phyloP scores from a whole-genome alignment of 2,888 invertebrate species.

The Sceliomorpha sp. region DNA sequence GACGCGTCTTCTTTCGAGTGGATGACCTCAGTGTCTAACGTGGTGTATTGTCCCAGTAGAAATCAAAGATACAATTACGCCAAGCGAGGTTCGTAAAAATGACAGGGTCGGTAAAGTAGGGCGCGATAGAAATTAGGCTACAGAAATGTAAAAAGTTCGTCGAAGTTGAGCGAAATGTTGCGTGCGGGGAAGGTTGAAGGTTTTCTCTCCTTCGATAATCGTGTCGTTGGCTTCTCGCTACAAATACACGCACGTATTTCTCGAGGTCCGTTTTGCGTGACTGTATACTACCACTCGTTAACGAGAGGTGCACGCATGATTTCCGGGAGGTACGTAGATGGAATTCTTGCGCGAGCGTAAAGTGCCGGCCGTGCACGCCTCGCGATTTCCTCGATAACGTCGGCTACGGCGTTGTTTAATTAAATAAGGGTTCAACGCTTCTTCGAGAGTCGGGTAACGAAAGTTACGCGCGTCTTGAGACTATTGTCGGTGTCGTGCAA shows the following conservation, averaged over 20 bases:
- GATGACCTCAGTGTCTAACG: too few species aligned
- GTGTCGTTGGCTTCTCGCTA: neutral
- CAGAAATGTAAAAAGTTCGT: too few species aligned
- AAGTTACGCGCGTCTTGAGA: neutral
- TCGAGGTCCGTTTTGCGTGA: conserved; percentile 7
- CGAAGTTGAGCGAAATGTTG: too few species aligned
- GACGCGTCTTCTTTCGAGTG: neutral
- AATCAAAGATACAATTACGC: too few species aligned
- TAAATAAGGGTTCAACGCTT: conserved; percentile 11
- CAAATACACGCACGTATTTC: neutral
- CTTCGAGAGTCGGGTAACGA: neutral
- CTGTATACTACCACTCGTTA: conserved; percentile 4
- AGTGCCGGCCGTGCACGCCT: conserved; percentile 11
- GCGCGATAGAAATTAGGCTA: too few species aligned
- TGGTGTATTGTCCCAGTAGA: too few species aligned
- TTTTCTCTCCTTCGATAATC: neutral
- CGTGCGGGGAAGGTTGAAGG: too few species aligned
- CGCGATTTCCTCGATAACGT: conserved; percentile 11
- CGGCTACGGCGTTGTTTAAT: conserved; percentile 6
- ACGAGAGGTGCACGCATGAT: conserved; percentile 18
- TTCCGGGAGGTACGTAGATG: conserved; percentile 17
- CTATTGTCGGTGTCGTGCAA: too few species aligned
- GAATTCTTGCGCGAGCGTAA: conserved; percentile 14
- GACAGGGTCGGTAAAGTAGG: too few species aligned
- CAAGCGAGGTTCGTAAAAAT: too few species aligned